Percentiles rank a stretch among this genome's conserved stretches.
These are phyloP conservation scores for Rhombomys opimus DNA, from an alignment of 2,113 vertebrate species.

Conservation along the genomic window DNA sequence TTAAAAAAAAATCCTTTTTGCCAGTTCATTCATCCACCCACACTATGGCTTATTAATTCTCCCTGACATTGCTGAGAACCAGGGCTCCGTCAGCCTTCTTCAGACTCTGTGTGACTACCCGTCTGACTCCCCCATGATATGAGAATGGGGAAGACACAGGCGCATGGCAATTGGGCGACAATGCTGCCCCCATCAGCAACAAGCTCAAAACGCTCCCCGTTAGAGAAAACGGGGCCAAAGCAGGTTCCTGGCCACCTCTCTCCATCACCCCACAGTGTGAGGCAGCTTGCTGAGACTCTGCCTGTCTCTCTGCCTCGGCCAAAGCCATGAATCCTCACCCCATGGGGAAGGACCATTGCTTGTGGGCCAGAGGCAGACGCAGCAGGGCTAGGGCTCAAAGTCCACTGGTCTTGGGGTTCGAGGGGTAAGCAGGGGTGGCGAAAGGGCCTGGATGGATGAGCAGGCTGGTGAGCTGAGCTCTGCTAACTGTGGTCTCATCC, in stretches of 20 bases:
- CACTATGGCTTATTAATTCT: too few relatives aligned
- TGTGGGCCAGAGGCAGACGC: background rate
- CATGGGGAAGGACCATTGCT: background rate
- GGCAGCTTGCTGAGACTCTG: background rate
- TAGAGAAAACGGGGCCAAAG: background rate
- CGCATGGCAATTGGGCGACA: fast-evolving
- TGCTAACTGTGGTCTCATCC: background rate
- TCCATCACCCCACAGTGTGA: fast-evolving
- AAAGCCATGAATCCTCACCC: background rate
- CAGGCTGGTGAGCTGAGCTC: background rate
- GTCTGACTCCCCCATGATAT: too few relatives aligned
- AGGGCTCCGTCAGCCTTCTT: background rate
- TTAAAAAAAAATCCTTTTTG: background rate
- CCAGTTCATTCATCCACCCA: too few relatives aligned
- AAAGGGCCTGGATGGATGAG: fast-evolving
- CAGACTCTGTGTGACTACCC: too few relatives aligned
- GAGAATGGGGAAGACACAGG: too few relatives aligned
- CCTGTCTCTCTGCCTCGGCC: fast-evolving
- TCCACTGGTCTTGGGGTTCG: too few relatives aligned
- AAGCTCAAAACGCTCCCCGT: background rate
- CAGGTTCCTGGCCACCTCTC: fast-evolving
- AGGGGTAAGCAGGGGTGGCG: fast-evolving
- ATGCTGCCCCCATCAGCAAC: background rate
- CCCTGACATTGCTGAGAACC: background rate
- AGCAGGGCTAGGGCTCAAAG: background rate